phyloP scores from a whole-genome alignment of 2,797 vertebrate species.

The Eremophila alpestris region DNA sequence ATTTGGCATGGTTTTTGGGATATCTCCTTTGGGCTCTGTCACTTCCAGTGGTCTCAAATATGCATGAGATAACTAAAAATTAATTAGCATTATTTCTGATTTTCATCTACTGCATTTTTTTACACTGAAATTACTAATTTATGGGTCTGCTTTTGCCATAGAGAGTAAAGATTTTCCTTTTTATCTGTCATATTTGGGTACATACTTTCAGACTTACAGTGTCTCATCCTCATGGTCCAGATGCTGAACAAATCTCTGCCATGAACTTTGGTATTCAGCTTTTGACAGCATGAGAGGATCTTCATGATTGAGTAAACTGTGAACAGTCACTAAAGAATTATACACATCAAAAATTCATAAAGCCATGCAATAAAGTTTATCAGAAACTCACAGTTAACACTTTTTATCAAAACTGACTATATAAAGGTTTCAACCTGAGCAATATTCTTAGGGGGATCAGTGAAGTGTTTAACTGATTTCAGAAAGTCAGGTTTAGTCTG shows the following conservation, averaged over 20 bases:
- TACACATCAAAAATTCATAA: slow-evolving; percentile 13
- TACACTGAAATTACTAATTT: not conserved
- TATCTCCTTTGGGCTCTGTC: not conserved
- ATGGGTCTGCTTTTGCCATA: not conserved
- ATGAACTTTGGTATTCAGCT: not conserved
- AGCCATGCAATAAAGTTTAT: slow-evolving; percentile 6
- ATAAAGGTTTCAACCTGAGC: not conserved
- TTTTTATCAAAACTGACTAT: slow-evolving; percentile 7
- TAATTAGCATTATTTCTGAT: slow-evolving; percentile 14
- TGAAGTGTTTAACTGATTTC: not conserved
- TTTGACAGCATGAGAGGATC: not conserved
- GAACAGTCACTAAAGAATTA: not conserved
- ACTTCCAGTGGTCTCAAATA: not conserved
- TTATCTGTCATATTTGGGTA: not conserved
- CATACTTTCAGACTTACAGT: not conserved
- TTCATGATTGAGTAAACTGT: not conserved
- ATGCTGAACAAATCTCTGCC: not conserved
- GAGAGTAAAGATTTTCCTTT: not conserved
- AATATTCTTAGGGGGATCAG: not conserved
- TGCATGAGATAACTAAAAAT: not conserved
- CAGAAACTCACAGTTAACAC: not conserved
- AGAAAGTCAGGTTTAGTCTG: not conserved
- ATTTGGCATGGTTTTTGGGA: not conserved
- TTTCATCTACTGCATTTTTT: not conserved
- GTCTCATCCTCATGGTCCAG: not conserved